Percentiles rank a stretch among this genome's conserved stretches.
Conservation (phyloP, 1,140 invertebrate species). For the Cyclina sinensis region DNA sequence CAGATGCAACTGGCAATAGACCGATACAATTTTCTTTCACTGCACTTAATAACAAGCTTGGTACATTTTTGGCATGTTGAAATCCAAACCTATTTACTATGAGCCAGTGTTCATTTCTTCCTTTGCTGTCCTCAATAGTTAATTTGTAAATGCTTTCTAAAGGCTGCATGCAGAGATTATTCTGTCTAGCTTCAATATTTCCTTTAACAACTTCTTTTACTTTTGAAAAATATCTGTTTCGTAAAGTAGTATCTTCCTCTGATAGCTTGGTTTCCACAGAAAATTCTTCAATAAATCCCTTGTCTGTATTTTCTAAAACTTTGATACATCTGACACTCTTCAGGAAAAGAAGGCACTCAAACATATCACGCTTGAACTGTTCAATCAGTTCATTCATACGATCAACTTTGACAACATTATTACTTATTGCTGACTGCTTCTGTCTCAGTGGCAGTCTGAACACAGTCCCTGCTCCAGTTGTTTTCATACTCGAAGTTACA, state of each 20-base stretch:
- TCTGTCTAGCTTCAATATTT: too few species aligned
- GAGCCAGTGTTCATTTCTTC: conserved; percentile 67
- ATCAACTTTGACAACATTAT: too few species aligned
- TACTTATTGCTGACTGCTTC: conserved; percentile 55
- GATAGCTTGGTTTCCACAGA: conserved; percentile 46
- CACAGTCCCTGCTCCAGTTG: conserved; percentile 69
- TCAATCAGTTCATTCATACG: too few species aligned
- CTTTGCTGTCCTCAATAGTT: conserved; percentile 48
- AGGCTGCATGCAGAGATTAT: too few species aligned
- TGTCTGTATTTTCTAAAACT: conserved; percentile 70
- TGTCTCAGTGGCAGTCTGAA: conserved; percentile 79
- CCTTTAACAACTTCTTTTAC: too few species aligned
- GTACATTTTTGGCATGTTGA: conserved; percentile 25
- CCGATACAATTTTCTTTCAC: conserved; percentile 59
- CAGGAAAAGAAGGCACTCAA: conserved; percentile 78
- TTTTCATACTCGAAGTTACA: conserved; percentile 10
- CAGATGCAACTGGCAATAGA: conserved; percentile 78
- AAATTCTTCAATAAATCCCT: conserved; percentile 55
- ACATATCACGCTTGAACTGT: too few species aligned
- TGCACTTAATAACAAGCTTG: conserved; percentile 47
- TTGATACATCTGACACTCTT: conserved; percentile 75
- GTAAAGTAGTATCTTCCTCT: too few species aligned
- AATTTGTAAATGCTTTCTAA: conserved; percentile 29
- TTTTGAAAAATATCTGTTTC: too few species aligned
- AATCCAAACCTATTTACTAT: conserved; percentile 77